These are phyloP conservation scores for Euzetes globulus DNA, from an alignment of 2,888 invertebrate species.

Conservation along the genomic window DNA sequence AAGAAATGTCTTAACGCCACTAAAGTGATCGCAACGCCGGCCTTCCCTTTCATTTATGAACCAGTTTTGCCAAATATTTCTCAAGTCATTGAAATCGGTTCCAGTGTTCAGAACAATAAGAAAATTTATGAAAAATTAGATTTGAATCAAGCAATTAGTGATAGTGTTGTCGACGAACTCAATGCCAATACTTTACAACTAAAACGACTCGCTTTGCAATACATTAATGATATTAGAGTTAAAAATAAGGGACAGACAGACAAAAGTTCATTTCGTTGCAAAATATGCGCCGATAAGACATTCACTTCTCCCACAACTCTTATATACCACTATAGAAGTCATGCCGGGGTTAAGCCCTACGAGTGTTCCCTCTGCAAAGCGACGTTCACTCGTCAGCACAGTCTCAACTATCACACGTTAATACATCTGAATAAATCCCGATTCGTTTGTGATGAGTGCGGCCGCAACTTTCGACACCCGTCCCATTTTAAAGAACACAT, in stretches of 20 bases:
- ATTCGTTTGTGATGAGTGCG: slow-evolving; percentile 56
- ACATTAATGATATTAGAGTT: slow-evolving; percentile 32
- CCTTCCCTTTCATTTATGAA: slow-evolving; percentile 39
- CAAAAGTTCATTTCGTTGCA: slow-evolving; percentile 47
- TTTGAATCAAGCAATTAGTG: background rate
- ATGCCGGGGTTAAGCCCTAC: slow-evolving; percentile 57
- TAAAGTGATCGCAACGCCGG: slow-evolving; percentile 38
- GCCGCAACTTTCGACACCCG: slow-evolving; percentile 56
- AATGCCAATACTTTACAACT: slow-evolving; percentile 3
- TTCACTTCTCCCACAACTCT: slow-evolving; percentile 57
- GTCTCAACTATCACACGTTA: slow-evolving; percentile 57
- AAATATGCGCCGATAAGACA: slow-evolving; percentile 54
- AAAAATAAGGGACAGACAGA: slow-evolving; percentile 30
- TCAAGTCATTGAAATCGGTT: slow-evolving; percentile 36
- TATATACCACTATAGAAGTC: slow-evolving; percentile 56
- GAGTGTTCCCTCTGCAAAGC: slow-evolving; percentile 55
- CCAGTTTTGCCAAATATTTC: slow-evolving; percentile 38
- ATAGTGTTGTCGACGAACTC: background rate
- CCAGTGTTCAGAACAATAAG: background rate
- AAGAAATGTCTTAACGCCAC: background rate
- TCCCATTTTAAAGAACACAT: slow-evolving; percentile 56
- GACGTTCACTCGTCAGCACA: slow-evolving; percentile 56
- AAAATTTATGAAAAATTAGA: background rate
- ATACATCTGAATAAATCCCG: slow-evolving; percentile 57
- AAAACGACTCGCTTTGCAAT: slow-evolving; percentile 31